phyloP scores from a whole-genome alignment of 2,888 invertebrate genomes.

The Chrysomela aeneicollis region DNA sequence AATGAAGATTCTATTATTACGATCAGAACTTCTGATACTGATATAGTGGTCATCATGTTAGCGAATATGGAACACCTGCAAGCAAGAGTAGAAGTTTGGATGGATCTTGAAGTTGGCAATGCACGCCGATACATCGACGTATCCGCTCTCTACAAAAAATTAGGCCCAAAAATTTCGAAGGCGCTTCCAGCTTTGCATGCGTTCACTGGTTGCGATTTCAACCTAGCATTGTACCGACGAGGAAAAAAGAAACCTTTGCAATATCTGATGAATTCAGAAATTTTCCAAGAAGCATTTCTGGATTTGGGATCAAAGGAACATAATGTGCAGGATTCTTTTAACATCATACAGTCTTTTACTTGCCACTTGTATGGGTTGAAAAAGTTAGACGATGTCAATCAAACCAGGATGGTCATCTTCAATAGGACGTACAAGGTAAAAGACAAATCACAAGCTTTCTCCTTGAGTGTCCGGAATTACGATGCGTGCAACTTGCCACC shows the following conservation, averaged over 20 bases:
- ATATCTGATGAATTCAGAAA: constrained; percentile 27
- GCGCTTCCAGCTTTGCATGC: constrained; percentile 41
- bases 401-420: constrained; percentile 40
- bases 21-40: constrained; percentile 43
- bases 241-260: constrained; percentile 29
- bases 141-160: constrained; percentile 32
- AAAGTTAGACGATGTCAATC: constrained; percentile 43
- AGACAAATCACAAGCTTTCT: constrained; percentile 44
- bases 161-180: constrained; percentile 30
- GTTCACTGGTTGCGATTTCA: constrained; percentile 40
- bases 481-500: constrained; percentile 46
- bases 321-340: constrained; percentile 29
- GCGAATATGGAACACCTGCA: constrained; percentile 41
- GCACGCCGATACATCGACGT: constrained; percentile 40
- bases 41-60: constrained; percentile 42
- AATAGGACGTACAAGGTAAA: constrained; percentile 48
- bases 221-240: constrained; percentile 32
- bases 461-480: constrained; percentile 46
- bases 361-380: constrained; percentile 46
- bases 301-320: constrained; percentile 27
- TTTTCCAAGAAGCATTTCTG: constrained; percentile 39
- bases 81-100: constrained; percentile 34
- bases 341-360: constrained; percentile 35
- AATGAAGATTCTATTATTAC: constrained; percentile 29
- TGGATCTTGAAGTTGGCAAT: constrained; percentile 27